A percentile compares a stretch with the other conserved stretches of the same genome.
These are phyloP conservation scores for Chloroceryle inda DNA, from an alignment of 2,797 vertebrate species.

Conservation along the genomic window DNA sequence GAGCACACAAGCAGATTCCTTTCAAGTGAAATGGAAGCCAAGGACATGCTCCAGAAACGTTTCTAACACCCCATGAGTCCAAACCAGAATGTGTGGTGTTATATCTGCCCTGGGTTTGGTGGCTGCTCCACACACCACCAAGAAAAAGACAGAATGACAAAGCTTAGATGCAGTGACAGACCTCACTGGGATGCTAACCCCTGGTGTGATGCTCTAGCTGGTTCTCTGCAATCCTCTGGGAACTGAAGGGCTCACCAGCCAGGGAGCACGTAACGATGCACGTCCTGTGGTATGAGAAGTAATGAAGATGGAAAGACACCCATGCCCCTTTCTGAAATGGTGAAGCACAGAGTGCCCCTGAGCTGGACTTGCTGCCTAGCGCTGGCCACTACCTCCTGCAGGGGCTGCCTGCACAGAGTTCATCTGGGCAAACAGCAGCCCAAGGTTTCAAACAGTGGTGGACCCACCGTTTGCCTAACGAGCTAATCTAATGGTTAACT, in stretches of 20 bases:
- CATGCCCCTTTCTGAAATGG: rapidly evolving
- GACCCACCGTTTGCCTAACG: neutral
- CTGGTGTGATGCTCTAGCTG: neutral
- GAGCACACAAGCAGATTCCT: neutral
- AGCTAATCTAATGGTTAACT: neutral
- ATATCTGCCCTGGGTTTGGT: neutral
- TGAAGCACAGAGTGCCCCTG: neutral
- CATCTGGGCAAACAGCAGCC: neutral
- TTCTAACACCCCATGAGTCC: neutral
- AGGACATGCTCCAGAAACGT: neutral
- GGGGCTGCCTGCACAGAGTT: neutral
- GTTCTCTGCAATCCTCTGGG: neutral
- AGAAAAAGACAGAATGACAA: neutral
- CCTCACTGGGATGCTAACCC: neutral
- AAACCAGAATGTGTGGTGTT: neutral
- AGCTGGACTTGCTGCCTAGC: rapidly evolving
- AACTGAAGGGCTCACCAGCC: neutral
- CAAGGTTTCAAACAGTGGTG: neutral
- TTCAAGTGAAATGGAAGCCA: neutral
- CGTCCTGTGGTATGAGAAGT: neutral
- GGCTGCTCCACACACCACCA: neutral
- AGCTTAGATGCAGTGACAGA: neutral
- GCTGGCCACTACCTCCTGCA: neutral
- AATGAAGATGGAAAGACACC: neutral
- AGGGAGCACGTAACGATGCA: rapidly evolving